Base-by-base conservation (phyloP, 1,140 invertebrate species). In the Eciton burchellii region DNA sequence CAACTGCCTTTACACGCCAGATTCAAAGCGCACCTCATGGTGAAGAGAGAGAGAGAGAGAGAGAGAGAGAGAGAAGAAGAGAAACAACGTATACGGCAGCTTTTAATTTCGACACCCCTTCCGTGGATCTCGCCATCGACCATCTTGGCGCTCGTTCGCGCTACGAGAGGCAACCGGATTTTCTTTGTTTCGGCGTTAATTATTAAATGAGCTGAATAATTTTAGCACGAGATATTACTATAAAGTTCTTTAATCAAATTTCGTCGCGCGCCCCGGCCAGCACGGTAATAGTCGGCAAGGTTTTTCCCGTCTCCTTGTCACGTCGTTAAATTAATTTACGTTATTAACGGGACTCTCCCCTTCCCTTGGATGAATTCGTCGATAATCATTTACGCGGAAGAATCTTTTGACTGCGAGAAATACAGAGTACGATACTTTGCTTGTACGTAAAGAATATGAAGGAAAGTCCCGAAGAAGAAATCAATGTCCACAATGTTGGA, bases 201-300 rank as follows among this genome's bases (percentile, higher is more conserved):
- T 70, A 70, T 35, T 79, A 79, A 79, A 79, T 79, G 74, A 79
- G 52, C 41, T 70, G 63, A 57, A 79, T 79, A 79, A 79, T 79
- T 79, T 70, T 8, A 43, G 19, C 26, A 12, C 0, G 21, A 68
- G 35, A 79, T 79, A 70, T 79, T 70, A 79, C 63, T n/a, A n/a
- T n/a, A 70, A 79, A 79, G 74, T 79, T 70, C 63, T 79, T 68
- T 79, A 79, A 79, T 79, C 21, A 57, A 70, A 79, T 70, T 70
- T 21, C n/a, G 24, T 43, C 49, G 16, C 19, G 35, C 62, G 74
- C 62, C 26, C 14, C 59, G 43, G 49, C 41, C 16, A 12, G 49
- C 35, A 35, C 35, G 35, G 24, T 70, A 45, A 79, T 70, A 79
- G 68, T 79, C 68, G 16, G 16, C 21, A 43, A 70, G 63, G 74